Conservation (phyloP, 2,113 vertebrate species). For the Daboia siamensis region DNA sequence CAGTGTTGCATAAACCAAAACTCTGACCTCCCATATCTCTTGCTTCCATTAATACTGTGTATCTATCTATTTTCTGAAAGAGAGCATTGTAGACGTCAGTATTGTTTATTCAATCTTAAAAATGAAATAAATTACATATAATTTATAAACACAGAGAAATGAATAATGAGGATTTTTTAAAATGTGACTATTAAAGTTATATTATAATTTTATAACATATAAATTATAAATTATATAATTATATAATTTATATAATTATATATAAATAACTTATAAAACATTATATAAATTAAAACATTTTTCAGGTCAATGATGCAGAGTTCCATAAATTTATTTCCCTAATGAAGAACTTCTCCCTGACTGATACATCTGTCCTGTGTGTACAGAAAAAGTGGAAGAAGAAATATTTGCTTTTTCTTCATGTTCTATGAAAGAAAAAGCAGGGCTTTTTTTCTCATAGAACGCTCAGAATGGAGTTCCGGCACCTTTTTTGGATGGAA, state of each 20-base stretch:
- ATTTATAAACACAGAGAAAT: not conserved
- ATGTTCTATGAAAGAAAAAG: too few species aligned
- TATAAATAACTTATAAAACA: too few species aligned
- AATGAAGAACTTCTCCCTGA: too few species aligned
- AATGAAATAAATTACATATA: not conserved
- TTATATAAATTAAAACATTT: not conserved
- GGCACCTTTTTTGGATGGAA: too few species aligned
- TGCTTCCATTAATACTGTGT: slow-evolving; percentile 70
- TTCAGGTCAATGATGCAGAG: not conserved
- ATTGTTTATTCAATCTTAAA: not conserved
- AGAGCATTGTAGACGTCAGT: slow-evolving; percentile 1
- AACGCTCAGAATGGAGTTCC: too few species aligned
- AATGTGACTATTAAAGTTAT: not conserved
- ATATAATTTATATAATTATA: too few species aligned
- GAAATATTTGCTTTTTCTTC: too few species aligned
- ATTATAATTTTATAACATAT: too few species aligned
- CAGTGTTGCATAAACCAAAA: slow-evolving; percentile 74
- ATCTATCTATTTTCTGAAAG: slow-evolving; percentile 67
- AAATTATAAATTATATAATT: too few species aligned
- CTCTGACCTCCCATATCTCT: slow-evolving; percentile 76
- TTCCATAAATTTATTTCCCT: not conserved
- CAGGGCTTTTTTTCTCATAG: too few species aligned
- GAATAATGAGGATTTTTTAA: not conserved
- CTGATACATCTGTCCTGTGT: not conserved
- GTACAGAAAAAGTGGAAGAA: not conserved